A percentile compares a stretch with the other conserved stretches of the same genome.
Conservation (phyloP, 1,140 invertebrate genomes). For the Lepidurus packardi region DNA sequence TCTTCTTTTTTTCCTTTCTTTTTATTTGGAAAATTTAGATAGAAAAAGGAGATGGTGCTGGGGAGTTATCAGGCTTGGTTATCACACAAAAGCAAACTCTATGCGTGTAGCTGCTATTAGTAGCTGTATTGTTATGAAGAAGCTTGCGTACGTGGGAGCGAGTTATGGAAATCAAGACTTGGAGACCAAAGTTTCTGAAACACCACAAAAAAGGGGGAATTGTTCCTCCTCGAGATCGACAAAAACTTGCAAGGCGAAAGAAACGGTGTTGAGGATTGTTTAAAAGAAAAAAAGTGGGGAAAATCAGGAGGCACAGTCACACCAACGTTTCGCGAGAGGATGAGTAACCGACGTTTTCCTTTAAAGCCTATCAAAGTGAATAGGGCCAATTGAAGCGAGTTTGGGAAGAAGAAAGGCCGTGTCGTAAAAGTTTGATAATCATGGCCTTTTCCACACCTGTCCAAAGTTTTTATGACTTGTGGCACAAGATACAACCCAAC, state of each 20-base stretch:
- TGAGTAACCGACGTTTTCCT: not conserved
- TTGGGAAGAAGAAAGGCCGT: conserved; percentile 8
- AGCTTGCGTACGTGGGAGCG: not conserved
- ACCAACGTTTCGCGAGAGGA: not conserved
- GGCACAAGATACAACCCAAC: conserved; percentile 10
- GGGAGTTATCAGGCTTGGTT: not conserved
- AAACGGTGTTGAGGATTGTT: not conserved
- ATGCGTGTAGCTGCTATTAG: conserved; percentile 17
- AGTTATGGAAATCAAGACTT: not conserved
- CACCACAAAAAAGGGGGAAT: not conserved
- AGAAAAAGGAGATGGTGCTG: not conserved
- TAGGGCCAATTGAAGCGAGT: conserved; percentile 13
- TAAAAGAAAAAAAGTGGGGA: not conserved
- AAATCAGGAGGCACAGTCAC: not conserved
- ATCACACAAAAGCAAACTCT: not conserved
- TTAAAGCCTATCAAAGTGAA: not conserved
- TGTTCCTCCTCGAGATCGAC: not conserved
- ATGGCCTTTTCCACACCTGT: conserved; percentile 18
- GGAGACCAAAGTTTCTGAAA: not conserved
- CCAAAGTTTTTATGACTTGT: not conserved
- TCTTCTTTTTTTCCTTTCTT: not conserved
- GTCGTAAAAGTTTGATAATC: conserved; percentile 22
- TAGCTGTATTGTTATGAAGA: not conserved
- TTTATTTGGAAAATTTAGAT: not conserved
- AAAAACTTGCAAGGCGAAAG: not conserved